These are phyloP conservation scores for Andrena camellia DNA, from an alignment of 2,888 invertebrate genomes.

Conservation along the genomic window DNA sequence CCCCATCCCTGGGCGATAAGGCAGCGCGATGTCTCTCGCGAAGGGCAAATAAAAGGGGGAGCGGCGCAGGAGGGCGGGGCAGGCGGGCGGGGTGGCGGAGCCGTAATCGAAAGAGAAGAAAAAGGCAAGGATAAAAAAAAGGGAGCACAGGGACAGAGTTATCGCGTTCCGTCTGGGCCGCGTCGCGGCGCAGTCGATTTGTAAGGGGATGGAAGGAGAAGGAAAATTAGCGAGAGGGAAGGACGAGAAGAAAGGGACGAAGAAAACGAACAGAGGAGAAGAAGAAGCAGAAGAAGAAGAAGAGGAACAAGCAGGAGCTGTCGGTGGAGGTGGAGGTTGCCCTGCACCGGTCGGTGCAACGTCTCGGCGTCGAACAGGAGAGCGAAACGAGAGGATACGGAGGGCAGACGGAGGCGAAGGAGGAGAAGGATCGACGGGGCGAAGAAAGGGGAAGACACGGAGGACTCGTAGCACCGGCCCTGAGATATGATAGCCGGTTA, in stretches of 20 bases:
- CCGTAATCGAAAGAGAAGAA: conserved; percentile 61
- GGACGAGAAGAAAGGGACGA: conserved; percentile 15
- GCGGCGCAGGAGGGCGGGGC: neutral
- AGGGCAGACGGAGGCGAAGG: conserved; percentile 40
- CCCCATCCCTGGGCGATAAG: conserved; percentile 62
- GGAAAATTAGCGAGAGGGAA: conserved; percentile 31
- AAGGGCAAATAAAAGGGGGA: conserved; percentile 62
- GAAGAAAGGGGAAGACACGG: conserved; percentile 60
- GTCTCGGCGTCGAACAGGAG: conserved; percentile 38
- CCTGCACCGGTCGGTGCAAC: conserved; percentile 60
- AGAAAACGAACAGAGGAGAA: conserved; percentile 26
- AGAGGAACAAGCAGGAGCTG: conserved; percentile 55
- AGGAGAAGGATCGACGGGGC: conserved; percentile 50
- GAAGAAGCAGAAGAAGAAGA: conserved; percentile 20
- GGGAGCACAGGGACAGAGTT: conserved; percentile 64
- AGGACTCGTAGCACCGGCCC: conserved; percentile 75
- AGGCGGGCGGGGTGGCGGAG: conserved; percentile 38
- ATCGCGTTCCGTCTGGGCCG: conserved; percentile 73
- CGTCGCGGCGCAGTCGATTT: conserved; percentile 68
- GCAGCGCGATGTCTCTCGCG: conserved; percentile 62
- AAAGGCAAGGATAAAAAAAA: conserved; percentile 39
- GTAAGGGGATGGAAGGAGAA: conserved; percentile 44
- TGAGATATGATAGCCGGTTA: conserved; percentile 83
- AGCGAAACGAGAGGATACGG: conserved; percentile 42
- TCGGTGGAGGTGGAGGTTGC: conserved; percentile 65